These are phyloP conservation scores for Passer montanus DNA, from an alignment of 2,113 vertebrate genomes.

Conservation along the genomic window DNA sequence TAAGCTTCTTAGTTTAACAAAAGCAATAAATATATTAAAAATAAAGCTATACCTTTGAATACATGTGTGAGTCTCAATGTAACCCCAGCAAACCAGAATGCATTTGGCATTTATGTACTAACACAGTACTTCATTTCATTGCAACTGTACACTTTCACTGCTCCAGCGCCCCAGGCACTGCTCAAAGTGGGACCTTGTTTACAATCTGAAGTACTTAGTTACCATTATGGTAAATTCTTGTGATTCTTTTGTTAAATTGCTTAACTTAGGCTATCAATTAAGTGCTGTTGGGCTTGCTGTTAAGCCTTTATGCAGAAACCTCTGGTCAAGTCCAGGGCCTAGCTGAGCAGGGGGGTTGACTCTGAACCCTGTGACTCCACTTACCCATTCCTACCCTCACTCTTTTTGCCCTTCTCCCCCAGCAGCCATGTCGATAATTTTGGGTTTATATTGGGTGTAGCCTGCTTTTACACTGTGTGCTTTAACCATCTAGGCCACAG, in stretches of 20 bases:
- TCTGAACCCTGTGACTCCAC: background rate
- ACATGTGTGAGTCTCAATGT: background rate
- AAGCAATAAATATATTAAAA: background rate
- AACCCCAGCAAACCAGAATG: background rate
- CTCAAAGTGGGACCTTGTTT: background rate
- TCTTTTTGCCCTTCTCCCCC: background rate
- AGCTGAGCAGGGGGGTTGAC: background rate
- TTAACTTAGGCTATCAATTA: background rate
- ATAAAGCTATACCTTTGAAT: background rate
- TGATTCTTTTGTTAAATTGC: background rate
- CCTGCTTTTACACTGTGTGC: background rate
- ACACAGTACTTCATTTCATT: accelerated
- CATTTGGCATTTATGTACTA: background rate
- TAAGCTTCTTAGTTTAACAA: background rate
- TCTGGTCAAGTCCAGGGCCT: background rate
- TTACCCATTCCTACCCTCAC: background rate
- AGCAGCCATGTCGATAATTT: too few species aligned
- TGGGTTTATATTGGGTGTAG: background rate
- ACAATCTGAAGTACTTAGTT: background rate
- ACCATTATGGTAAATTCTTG: background rate
- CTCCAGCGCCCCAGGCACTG: background rate
- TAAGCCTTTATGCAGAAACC: background rate
- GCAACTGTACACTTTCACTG: background rate
- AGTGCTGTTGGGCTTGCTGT: background rate
- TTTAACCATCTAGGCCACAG: background rate